A percentile compares a stretch with the other conserved stretches of the same genome.
Evolutionary conservation across 2,113 vertebrate genomes (phyloP).

Genomic region (Anseranas semipalmata): DNA sequence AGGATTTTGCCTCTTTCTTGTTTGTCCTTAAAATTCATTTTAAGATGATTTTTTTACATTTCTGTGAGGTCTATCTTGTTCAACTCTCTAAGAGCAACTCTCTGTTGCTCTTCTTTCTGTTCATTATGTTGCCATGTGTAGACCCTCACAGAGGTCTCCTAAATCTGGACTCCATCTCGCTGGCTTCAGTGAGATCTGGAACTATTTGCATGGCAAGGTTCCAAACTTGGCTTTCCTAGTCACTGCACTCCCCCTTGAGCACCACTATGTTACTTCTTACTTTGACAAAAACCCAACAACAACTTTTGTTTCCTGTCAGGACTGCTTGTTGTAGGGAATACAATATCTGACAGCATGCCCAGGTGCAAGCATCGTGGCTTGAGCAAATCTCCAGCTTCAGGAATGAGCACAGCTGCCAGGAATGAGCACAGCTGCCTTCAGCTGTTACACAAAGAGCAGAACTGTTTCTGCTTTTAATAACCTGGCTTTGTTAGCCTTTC

Average conservation of each 20-base stretch:
- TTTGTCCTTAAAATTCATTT: neutral
- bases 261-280: neutral
- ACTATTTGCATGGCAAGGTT: neutral
- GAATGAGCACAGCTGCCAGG: neutral
- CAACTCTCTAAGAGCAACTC: no score
- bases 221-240: neutral
- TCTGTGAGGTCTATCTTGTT: neutral
- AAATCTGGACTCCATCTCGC: rapidly evolving
- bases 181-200: neutral
- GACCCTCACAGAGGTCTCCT: neutral
- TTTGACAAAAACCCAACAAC: no score
- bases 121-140: neutral
- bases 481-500: neutral
- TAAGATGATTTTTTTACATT: neutral
- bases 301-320: no score
- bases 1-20: neutral
- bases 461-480: neutral
- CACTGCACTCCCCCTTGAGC: neutral
- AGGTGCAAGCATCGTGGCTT: neutral
- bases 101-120: neutral
- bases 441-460: neutral
- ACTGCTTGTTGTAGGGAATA: neutral
- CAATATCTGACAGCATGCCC: neutral
- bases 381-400: neutral
- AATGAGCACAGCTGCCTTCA: neutral